Base-by-base conservation (phyloP, 2,888 invertebrate genomes). In the Empis livida region DNA sequence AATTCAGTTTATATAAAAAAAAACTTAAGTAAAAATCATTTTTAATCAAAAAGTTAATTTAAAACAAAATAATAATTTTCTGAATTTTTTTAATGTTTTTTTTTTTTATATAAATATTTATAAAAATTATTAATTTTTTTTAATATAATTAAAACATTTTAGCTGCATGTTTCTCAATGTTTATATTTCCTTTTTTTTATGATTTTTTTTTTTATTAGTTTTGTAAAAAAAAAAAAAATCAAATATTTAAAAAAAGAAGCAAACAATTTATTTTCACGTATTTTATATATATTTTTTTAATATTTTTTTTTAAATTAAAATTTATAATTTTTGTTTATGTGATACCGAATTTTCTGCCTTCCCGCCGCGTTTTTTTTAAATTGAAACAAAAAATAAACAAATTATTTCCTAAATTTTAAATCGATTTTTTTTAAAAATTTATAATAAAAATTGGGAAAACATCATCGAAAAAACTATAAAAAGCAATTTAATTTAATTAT, bases 141-240 rank as follows among this genome's bases (percentile, higher is more conserved):
- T n/a, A n/a, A 27, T 27, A 27, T 27, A 27, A 8, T 27, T 27
- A 27, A 27, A 11, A 16, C 30, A 14, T 52, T 52, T 50, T 52
- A 49, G 50, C 51, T 68, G 67, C 67, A 68, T 68, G 67, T 68
- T 68, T 68, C 66, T 66, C 67, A 66, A 65, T 65, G 67, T 67
- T 64, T 62, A 59, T 61, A 59, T 62, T 63, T 58, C 55, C 53
- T 53, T 55, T 53, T 56, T 55, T 59, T 55, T 55, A 55, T 58
- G 54, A 56, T 57, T 60, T 57, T 58, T 56, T n/a, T 51, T 53
- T 54, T 53, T 53, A 49, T 53, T 52, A 35, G 35, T 35, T n/a
- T 35, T n/a, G 35, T n/a, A 35, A 35, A 8, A 35, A 35, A 35
- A 35, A n/a, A 35, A 35, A 35, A 35, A 35, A n/a, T n/a, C 13